phyloP scores from a whole-genome alignment of 2,113 vertebrate species.

The Bothrops jararaca region DNA sequence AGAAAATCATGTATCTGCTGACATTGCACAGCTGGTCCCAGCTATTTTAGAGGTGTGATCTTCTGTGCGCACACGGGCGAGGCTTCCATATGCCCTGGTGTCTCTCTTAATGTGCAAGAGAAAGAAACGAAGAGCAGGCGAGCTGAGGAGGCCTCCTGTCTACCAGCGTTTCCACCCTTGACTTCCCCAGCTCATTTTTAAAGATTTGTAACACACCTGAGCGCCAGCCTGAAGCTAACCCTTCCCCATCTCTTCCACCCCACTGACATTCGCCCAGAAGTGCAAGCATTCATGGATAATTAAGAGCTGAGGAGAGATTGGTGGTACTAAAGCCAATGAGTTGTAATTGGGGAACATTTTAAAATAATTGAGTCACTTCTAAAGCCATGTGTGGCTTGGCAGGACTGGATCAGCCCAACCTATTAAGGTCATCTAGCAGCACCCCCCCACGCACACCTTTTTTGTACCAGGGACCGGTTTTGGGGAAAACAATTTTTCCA shows the following conservation, averaged over 20 bases:
- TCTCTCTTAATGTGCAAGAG: background rate
- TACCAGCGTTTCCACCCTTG: background rate
- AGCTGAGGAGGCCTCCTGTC: background rate
- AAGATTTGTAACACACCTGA: background rate
- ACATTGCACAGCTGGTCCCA: background rate
- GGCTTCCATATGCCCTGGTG: background rate
- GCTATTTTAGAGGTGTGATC: background rate
- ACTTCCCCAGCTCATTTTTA: background rate
- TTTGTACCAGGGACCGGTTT: too few relatives aligned
- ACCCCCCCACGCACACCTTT: too few relatives aligned
- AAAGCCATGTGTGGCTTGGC: too few relatives aligned
- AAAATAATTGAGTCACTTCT: background rate
- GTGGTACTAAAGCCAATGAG: background rate
- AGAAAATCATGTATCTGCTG: background rate
- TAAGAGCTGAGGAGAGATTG: too few relatives aligned
- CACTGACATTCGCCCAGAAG: background rate
- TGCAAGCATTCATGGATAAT: background rate
- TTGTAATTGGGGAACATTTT: background rate
- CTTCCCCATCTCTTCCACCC: background rate
- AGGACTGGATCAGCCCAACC: too few relatives aligned
- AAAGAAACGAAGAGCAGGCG: background rate
- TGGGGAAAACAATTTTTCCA: too few relatives aligned
- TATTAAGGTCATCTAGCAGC: too few relatives aligned
- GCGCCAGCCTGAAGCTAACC: background rate
- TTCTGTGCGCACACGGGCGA: background rate